Conservation (phyloP, 2,888 invertebrate genomes). For the Conistra vaccinii region DNA sequence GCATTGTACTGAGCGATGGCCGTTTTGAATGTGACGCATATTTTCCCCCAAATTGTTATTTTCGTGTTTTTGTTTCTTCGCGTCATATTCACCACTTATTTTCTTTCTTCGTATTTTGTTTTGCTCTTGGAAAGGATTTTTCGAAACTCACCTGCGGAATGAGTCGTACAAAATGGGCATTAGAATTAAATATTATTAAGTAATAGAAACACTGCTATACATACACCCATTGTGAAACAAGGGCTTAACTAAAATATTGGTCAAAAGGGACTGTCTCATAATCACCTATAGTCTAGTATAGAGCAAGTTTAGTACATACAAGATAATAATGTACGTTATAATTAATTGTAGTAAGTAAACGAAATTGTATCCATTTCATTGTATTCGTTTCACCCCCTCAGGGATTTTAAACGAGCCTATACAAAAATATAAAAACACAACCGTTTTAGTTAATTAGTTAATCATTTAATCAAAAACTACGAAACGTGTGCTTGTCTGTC, state of each 20-base stretch:
- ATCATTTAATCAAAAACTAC: not conserved
- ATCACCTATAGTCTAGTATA: not conserved
- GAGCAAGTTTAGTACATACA: not conserved
- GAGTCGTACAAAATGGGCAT: not conserved
- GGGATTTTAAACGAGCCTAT: conserved; percentile 29
- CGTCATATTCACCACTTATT: too few relatives aligned
- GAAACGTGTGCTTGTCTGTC: not conserved
- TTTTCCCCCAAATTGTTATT: too few relatives aligned
- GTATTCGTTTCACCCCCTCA: conserved; percentile 19
- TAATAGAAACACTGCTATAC: not conserved
- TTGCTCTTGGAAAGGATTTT: not conserved
- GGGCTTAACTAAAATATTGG: not conserved
- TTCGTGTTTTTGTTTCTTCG: too few relatives aligned
- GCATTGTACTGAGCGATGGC: too few relatives aligned
- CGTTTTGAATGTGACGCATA: too few relatives aligned
- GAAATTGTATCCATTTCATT: conserved; percentile 21
- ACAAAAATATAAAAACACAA: conserved; percentile 23
- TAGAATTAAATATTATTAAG: not conserved
- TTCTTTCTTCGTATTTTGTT: too few relatives aligned
- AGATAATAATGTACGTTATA: conserved; percentile 12
- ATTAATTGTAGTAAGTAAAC: conserved; percentile 18
- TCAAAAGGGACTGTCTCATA: not conserved
- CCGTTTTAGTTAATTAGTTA: conserved; percentile 50
- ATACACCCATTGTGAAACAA: not conserved
- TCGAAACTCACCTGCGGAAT: not conserved